A percentile compares a stretch with the other conserved stretches of the same genome.
phyloP scores from a whole-genome alignment of 2,797 vertebrate species.

The Pristis pectinata region DNA sequence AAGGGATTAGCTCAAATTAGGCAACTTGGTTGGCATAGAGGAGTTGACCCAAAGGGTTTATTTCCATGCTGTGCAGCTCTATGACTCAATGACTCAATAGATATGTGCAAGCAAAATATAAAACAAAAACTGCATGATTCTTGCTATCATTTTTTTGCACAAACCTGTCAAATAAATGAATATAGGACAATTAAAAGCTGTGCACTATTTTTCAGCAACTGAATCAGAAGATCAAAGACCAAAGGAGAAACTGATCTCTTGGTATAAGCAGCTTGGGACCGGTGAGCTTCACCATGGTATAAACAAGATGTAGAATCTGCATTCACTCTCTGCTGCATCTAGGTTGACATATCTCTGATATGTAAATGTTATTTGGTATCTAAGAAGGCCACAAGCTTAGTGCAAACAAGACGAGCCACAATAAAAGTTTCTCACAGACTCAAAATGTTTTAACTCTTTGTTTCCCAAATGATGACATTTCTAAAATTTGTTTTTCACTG shows the following conservation, averaged over 20 bases:
- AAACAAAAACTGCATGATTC: not conserved
- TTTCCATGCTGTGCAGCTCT: no score
- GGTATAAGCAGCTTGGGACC: not conserved
- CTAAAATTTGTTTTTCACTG: no score
- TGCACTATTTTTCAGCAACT: not conserved
- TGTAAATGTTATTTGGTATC: not conserved
- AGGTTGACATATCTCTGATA: no score
- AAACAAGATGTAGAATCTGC: no score
- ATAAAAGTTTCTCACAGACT: not conserved
- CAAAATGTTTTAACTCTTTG: not conserved
- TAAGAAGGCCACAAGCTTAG: not conserved
- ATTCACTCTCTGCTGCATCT: not conserved
- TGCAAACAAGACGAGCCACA: not conserved
- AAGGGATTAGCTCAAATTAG: no score
- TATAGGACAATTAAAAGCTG: not conserved
- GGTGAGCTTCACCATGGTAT: not conserved
- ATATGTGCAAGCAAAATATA: no score
- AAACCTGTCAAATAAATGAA: not conserved
- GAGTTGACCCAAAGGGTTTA: no score
- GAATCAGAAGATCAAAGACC: not conserved
- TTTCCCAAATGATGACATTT: not conserved
- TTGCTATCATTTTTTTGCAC: not conserved
- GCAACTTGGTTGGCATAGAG: no score
- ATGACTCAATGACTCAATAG: no score
- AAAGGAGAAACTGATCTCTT: not conserved